These are phyloP conservation scores for Porphyrio hochstetteri DNA, from an alignment of 2,113 vertebrate species.

Conservation along the genomic window DNA sequence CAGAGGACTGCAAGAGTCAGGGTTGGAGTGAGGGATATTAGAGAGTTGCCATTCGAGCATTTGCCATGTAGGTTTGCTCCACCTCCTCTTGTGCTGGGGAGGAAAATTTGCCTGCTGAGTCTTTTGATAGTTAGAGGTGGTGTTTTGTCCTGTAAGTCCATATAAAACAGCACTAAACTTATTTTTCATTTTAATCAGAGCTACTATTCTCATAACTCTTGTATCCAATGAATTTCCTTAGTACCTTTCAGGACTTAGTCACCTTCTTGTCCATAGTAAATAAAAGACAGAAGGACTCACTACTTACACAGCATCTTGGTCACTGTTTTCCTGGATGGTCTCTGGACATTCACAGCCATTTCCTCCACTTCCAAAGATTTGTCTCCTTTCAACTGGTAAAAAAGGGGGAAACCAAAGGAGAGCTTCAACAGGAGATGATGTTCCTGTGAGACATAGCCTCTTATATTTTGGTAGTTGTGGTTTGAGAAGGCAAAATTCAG, in stretches of 20 bases:
- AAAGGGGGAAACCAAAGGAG: neutral
- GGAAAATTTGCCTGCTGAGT: neutral
- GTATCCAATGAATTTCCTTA: neutral
- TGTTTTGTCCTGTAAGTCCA: neutral
- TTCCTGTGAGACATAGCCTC: rapidly evolving
- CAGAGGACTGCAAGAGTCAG: neutral
- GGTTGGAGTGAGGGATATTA: neutral
- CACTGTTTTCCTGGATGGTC: conserved; percentile 76
- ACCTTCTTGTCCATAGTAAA: neutral
- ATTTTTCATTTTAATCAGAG: neutral
- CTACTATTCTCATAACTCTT: neutral
- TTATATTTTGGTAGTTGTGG: neutral
- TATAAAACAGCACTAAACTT: neutral
- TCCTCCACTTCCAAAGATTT: conserved; percentile 71
- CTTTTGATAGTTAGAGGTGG: neutral
- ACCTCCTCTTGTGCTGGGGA: neutral
- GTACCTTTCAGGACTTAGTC: neutral
- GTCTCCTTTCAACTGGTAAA: conserved; percentile 72
- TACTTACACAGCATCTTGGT: conserved; percentile 81
- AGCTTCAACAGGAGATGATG: neutral
- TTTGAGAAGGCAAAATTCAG: neutral
- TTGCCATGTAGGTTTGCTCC: neutral
- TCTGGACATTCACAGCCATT: conserved; percentile 71
- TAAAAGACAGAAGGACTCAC: neutral
- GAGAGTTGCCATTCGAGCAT: neutral